Evolutionary conservation across 2,888 invertebrate genomes (phyloP).

Genomic region (Sesia bembeciformis): DNA sequence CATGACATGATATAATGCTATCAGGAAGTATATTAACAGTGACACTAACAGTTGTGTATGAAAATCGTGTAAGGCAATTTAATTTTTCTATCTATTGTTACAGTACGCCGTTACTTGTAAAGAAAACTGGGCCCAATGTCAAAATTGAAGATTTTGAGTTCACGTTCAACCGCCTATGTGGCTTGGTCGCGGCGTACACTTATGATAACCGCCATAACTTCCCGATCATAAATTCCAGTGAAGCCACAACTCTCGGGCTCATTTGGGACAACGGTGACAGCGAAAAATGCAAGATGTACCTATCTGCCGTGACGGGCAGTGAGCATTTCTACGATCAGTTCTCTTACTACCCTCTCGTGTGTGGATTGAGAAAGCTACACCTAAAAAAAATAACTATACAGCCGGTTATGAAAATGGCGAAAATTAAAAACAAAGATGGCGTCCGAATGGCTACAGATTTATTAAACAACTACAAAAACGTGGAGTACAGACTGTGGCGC

Average conservation of each 20-base stretch:
- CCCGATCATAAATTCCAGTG: constrained; percentile 24
- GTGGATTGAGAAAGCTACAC: constrained; percentile 33
- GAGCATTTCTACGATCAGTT: constrained; percentile 40
- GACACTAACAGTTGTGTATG: too few species aligned
- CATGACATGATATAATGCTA: too few species aligned
- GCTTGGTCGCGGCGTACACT: constrained; percentile 33
- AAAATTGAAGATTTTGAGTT: constrained; percentile 31
- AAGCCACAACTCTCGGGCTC: constrained; percentile 28
- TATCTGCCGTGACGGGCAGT: constrained; percentile 34
- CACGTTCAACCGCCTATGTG: constrained; percentile 35
- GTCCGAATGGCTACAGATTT: constrained; percentile 23
- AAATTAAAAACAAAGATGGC: constrained; percentile 29
- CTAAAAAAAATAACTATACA: constrained; percentile 31
- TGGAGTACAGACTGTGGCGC: constrained; percentile 24
- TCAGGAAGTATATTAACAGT: too few species aligned
- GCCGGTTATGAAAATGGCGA: constrained; percentile 32
- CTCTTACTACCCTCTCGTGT: constrained; percentile 32
- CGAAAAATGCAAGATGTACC: constrained; percentile 25
- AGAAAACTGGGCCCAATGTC: constrained; percentile 27
- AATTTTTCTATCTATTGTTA: constrained; percentile 5
- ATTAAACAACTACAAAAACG: constrained; percentile 14
- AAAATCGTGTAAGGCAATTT: neutral
- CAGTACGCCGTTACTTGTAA: constrained; percentile 33
- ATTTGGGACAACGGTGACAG: constrained; percentile 26
- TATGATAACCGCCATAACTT: constrained; percentile 31